Base-by-base conservation (phyloP, 2,797 vertebrate genomes). In the Myripristis murdjan region DNA sequence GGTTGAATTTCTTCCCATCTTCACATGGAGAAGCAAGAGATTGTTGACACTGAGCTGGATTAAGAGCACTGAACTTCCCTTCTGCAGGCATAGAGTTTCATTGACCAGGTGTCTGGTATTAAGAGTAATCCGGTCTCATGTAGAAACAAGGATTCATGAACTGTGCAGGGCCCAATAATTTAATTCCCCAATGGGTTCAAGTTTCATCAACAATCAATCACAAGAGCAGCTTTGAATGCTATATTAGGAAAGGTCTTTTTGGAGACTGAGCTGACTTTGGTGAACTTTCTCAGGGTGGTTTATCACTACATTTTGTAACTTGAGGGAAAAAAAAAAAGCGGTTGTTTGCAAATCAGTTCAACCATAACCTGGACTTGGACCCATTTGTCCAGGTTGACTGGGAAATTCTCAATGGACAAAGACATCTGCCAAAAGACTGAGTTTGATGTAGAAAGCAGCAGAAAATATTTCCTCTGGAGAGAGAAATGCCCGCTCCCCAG, bases 81-180 rank as follows among this genome's bases (percentile, higher is more conserved):
- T 63, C 23, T 65, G 68, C 70, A 81, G 88, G 88, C 74, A 33
- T 89, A 41, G 48, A 46, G 75, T 91, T 92, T 88, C 90, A 87
- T 6, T 66, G 77, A 84, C 71, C 92, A 91, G 91, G 90, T 93
- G 92, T 92, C 83, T 81, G 75, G 89, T 68, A 90, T 94, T 92
- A 92, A 68, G 44, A 74, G 52, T 89, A 87, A 93, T 91, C 89
- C 84, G 26, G 64, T 80, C 77, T 87, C 69, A 78, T 91, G 91
- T 91, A 89, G 83, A 80, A 88, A 84, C 79, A 88, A 82, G 64
- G 73, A 83, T 76, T 81, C 64, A 76, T 83, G 72, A 88, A 80
- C 86, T 81, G 73, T 58, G 60, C 77, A 58, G 58, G 64, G 72
- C 60, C 75, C 72, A 83, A 87, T 73, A 46, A 77, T 90, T 88